Evolutionary conservation across 2,888 invertebrate species (phyloP).

Genomic region (Aproaerema taeniolella): DNA sequence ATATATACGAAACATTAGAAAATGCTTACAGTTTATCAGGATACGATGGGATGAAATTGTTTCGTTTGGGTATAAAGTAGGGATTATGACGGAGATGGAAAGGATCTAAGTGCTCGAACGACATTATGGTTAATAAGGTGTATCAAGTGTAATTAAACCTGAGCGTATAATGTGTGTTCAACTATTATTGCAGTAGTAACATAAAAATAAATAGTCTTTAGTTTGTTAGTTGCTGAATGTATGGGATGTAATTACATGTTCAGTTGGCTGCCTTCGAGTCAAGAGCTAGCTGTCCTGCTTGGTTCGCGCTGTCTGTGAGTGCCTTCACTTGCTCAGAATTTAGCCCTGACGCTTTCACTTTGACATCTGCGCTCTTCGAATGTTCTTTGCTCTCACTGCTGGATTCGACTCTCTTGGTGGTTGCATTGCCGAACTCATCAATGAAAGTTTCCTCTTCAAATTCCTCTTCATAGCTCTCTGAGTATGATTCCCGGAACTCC

Average conservation of each 20-base stretch:
- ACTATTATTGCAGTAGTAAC: too few relatives aligned
- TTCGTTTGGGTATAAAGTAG: too few relatives aligned
- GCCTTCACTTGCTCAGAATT: constrained; percentile 67
- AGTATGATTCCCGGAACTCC: constrained; percentile 66
- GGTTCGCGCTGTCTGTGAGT: constrained; percentile 66
- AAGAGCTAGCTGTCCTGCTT: constrained; percentile 69
- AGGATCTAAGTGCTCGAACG: too few relatives aligned
- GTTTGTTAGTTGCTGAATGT: background rate
- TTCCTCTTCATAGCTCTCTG: constrained; percentile 70
- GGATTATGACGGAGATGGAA: too few relatives aligned
- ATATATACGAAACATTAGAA: too few relatives aligned
- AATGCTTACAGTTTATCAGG: too few relatives aligned
- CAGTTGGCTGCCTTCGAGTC: constrained; percentile 67
- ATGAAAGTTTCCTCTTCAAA: constrained; percentile 69
- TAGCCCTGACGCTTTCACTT: constrained; percentile 67
- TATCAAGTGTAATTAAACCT: too few relatives aligned
- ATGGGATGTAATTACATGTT: constrained; percentile 47
- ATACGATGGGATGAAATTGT: too few relatives aligned
- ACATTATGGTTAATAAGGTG: too few relatives aligned
- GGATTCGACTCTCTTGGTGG: constrained; percentile 64
- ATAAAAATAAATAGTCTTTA: background rate
- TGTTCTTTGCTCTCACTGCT: constrained; percentile 72
- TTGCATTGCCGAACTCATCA: constrained; percentile 62
- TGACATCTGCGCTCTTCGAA: constrained; percentile 66
- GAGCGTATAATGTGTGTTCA: too few relatives aligned